Percentiles rank a stretch among this genome's conserved stretches.
Evolutionary conservation across 2,797 vertebrate species (phyloP).

Genomic region (Gadopsis bispinosus): DNA sequence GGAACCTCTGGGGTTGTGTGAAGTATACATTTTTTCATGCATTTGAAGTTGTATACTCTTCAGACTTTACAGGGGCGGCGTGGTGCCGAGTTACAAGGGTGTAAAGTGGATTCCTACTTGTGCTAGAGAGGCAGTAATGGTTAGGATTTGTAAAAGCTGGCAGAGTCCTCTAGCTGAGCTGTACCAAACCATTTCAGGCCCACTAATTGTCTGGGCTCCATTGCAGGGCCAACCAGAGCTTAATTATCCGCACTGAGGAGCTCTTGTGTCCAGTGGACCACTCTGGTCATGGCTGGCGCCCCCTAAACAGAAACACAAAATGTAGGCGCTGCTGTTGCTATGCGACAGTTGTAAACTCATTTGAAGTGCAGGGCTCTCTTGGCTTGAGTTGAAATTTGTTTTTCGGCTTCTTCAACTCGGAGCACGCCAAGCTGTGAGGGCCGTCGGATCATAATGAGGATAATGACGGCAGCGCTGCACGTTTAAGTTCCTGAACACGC

Average conservation of each 20-base stretch:
- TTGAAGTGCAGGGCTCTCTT: slow-evolving; percentile 33
- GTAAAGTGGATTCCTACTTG: background rate
- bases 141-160: background rate
- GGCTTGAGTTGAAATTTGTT: slow-evolving; percentile 30
- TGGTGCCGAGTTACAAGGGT: background rate
- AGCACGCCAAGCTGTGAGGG: slow-evolving; percentile 24
- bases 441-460: slow-evolving; percentile 47
- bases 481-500: slow-evolving; percentile 32
- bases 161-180: background rate
- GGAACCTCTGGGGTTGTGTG: slow-evolving; percentile 10
- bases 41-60: no score
- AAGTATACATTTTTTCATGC: background rate
- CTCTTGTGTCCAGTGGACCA: slow-evolving; percentile 33
- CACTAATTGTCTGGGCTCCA: slow-evolving; percentile 43
- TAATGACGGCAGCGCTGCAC: slow-evolving; percentile 33
- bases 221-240: slow-evolving; percentile 19
- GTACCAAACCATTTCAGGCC: slow-evolving; percentile 24
- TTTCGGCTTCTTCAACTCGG: slow-evolving; percentile 38
- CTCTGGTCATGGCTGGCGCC: slow-evolving; percentile 13
- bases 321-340: slow-evolving; percentile 62
- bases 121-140: background rate
- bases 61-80: background rate
- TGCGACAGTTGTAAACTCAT: slow-evolving; percentile 40
- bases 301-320: slow-evolving; percentile 24
- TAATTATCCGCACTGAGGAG: slow-evolving; percentile 40